Percentiles rank a stretch among this genome's conserved stretches.
These are phyloP conservation scores for Andricus quercusramuli DNA, from an alignment of 2,888 invertebrate species.

Conservation along the genomic window DNA sequence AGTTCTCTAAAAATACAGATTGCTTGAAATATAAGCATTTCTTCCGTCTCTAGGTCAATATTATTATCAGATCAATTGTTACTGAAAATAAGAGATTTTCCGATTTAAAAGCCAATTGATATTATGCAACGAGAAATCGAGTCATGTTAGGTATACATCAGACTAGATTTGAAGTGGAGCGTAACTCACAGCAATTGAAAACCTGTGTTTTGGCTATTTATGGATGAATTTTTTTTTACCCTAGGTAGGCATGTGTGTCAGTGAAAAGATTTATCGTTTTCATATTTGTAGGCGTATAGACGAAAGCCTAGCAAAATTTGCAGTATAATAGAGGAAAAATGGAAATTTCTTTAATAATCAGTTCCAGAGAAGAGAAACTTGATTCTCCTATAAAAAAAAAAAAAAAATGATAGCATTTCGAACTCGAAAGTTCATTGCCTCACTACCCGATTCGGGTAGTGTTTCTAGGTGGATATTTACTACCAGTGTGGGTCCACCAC, in stretches of 20 bases:
- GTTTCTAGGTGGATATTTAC: too few species aligned
- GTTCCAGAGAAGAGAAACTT: background rate
- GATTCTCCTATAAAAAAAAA: background rate
- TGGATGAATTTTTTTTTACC: background rate
- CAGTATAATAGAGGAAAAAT: conserved; percentile 25
- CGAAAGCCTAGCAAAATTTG: conserved; percentile 20
- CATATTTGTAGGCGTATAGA: conserved; percentile 4
- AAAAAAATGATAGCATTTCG: too few species aligned
- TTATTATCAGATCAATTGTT: too few species aligned
- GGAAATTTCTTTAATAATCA: background rate
- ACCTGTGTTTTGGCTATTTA: conserved; percentile 5
- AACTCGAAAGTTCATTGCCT: too few species aligned
- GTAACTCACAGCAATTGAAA: conserved; percentile 22
- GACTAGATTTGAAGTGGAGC: conserved; percentile 28
- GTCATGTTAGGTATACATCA: background rate
- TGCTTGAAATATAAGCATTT: too few species aligned
- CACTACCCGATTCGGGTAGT: too few species aligned
- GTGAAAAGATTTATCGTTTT: conserved; percentile 32
- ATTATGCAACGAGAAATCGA: conserved; percentile 20
- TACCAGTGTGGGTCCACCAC: too few species aligned
- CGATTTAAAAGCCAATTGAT: background rate
- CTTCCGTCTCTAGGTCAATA: too few species aligned
- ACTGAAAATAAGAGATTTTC: background rate
- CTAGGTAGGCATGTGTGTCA: conserved; percentile 14
- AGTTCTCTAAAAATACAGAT: too few species aligned